These are phyloP conservation scores for Cyrtonyx montezumae DNA, from an alignment of 2,113 vertebrate species.

Conservation along the genomic window DNA sequence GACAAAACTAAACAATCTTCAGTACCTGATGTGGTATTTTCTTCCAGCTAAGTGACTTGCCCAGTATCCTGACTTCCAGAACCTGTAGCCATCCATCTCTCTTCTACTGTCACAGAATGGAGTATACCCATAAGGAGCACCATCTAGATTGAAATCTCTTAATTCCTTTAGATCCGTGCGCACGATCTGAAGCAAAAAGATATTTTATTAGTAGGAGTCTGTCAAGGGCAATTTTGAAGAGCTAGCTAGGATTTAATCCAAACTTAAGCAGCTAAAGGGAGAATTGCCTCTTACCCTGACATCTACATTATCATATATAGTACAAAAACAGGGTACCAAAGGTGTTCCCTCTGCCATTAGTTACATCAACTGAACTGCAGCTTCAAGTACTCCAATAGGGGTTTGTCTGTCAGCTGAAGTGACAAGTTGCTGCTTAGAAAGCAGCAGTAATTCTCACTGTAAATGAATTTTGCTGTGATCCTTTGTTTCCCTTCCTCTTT, in stretches of 20 bases:
- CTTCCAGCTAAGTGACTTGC: constrained; percentile 95
- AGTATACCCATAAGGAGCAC: constrained; percentile 96
- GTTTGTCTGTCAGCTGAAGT: not conserved
- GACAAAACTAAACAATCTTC: not conserved
- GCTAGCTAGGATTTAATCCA: not conserved
- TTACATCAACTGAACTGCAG: not conserved
- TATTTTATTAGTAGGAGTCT: not conserved
- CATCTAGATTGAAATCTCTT: constrained; percentile 93
- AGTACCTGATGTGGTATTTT: constrained; percentile 97
- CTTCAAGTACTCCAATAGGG: not conserved
- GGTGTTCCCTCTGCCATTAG: not conserved
- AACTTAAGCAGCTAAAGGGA: not conserved
- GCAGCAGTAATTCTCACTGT: not conserved
- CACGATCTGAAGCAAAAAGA: constrained; percentile 85
- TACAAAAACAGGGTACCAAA: not conserved
- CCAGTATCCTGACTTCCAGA: constrained; percentile 99
- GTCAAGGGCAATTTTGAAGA: not conserved
- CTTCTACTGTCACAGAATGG: constrained; percentile 96
- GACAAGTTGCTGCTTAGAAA: not conserved
- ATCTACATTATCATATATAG: not conserved
- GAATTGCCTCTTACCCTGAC: not conserved
- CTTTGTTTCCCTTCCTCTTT: not conserved
- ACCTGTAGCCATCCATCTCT: constrained; percentile 98
- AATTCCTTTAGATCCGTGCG: constrained; percentile 95
- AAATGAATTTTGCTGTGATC: not conserved